phyloP scores from a whole-genome alignment of 1,140 invertebrate genomes.

The Drosophila parabipectinata region DNA sequence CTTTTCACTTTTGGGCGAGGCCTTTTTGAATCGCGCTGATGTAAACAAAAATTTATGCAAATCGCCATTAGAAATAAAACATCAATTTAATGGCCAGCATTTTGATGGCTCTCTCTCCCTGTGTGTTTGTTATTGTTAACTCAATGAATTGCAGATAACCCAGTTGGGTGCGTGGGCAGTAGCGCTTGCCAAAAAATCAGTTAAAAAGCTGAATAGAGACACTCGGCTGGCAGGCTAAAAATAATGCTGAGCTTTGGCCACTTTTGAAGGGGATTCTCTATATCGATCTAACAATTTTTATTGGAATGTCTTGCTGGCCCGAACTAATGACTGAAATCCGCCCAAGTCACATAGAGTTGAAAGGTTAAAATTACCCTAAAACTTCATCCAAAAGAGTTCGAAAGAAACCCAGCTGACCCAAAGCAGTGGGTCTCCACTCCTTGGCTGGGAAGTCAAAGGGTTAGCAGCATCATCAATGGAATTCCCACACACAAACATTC shows the following conservation, averaged over 20 bases:
- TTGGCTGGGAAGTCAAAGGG: conserved; percentile 17
- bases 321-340: not conserved
- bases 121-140: not conserved
- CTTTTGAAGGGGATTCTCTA: too few relatives aligned
- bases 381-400: conserved; percentile 3
- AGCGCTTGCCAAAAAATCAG: conserved; percentile 38
- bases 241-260: not conserved
- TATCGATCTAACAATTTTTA: not conserved
- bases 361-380: conserved; percentile 36
- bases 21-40: conserved; percentile 24
- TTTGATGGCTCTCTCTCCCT: conserved; percentile 47
- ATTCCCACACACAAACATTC: conserved; percentile 59
- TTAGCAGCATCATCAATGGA: conserved; percentile 59
- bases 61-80: conserved; percentile 52
- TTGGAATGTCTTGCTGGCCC: not conserved
- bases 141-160: conserved; percentile 65
- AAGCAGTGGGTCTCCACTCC: conserved; percentile 16
- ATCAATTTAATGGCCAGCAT: conserved; percentile 58
- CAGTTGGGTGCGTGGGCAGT: conserved; percentile 40
- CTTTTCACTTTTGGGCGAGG: conserved; percentile 70
- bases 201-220: conserved; percentile 10
- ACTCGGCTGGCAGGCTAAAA: not conserved
- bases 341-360: conserved; percentile 11
- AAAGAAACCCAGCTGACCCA: conserved; percentile 24
- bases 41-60: conserved; percentile 64